Evolutionary conservation across 1,140 invertebrate genomes (phyloP).

Genomic region (Drosophila lacertosa): DNA sequence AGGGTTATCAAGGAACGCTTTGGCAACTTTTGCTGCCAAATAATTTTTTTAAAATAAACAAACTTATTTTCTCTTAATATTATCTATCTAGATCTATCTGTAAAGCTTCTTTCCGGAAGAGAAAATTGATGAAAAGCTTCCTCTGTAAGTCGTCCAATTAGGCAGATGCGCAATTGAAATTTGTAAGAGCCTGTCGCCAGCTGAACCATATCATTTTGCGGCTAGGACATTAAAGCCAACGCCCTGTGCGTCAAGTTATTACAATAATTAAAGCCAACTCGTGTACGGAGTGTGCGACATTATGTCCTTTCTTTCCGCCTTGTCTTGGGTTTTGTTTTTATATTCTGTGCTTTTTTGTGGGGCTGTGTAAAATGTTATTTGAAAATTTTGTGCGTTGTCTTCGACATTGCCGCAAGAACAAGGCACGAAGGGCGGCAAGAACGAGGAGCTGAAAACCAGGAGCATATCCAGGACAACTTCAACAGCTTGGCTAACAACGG

Average conservation of each 20-base stretch:
- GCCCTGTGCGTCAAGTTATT: constrained; percentile 28
- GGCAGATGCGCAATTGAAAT: constrained; percentile 40
- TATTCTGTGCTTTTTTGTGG: constrained; percentile 7
- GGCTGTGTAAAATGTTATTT: constrained; percentile 62
- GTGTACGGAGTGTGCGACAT: constrained; percentile 32
- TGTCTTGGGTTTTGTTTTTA: not conserved
- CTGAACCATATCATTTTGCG: constrained; percentile 37
- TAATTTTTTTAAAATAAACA: too few species aligned
- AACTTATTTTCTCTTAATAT: too few species aligned
- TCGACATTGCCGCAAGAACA: constrained; percentile 66
- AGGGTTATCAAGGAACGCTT: too few species aligned
- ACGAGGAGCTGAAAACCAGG: constrained; percentile 28
- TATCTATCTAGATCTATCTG: too few species aligned
- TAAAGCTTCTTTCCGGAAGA: constrained; percentile 7
- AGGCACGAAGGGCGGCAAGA: constrained; percentile 14
- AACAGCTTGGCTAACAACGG: constrained; percentile 79
- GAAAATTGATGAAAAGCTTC: too few species aligned
- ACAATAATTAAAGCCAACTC: constrained; percentile 51
- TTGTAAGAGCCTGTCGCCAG: constrained; percentile 15
- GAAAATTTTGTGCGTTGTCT: constrained; percentile 65
- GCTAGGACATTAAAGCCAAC: constrained; percentile 46
- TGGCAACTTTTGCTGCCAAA: too few species aligned
- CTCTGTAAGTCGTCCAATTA: constrained; percentile 37
- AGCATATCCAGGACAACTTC: constrained; percentile 61
- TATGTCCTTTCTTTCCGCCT: constrained; percentile 20